phyloP scores from a whole-genome alignment of 2,797 vertebrate genomes.

The Prionace glauca region DNA sequence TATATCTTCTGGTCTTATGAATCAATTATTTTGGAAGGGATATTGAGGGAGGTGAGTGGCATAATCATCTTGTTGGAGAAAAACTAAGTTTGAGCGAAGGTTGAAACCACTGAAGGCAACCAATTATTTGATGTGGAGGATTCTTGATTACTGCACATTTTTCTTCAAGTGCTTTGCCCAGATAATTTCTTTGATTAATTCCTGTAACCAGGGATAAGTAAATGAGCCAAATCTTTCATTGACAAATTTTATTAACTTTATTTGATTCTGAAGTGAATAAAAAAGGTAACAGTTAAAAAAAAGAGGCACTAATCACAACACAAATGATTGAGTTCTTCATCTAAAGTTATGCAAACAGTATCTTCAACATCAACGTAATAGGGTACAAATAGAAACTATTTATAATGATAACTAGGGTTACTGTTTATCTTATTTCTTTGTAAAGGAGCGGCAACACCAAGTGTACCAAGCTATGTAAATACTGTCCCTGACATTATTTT shows the following conservation, averaged over 20 bases:
- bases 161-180: not conserved
- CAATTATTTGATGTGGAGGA: not conserved
- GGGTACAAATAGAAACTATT: constrained; percentile 6
- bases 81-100: not conserved
- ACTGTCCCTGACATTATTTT: not conserved
- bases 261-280: not conserved
- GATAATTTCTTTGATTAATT: not conserved
- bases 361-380: not conserved
- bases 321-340: not conserved
- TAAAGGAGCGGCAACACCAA: not conserved
- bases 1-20: no score
- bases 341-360: not conserved
- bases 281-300: constrained; percentile 7
- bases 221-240: not conserved
- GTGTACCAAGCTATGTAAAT: not conserved
- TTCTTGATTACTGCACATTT: not conserved
- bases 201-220: not conserved
- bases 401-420: not conserved
- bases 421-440: not conserved
- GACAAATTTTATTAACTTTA: not conserved
- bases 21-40: not conserved
- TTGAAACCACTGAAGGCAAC: not conserved
- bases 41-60: not conserved
- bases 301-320: no score
- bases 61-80: not conserved